Conservation (phyloP, 2,797 vertebrate species). For the Halcyon badia region DNA sequence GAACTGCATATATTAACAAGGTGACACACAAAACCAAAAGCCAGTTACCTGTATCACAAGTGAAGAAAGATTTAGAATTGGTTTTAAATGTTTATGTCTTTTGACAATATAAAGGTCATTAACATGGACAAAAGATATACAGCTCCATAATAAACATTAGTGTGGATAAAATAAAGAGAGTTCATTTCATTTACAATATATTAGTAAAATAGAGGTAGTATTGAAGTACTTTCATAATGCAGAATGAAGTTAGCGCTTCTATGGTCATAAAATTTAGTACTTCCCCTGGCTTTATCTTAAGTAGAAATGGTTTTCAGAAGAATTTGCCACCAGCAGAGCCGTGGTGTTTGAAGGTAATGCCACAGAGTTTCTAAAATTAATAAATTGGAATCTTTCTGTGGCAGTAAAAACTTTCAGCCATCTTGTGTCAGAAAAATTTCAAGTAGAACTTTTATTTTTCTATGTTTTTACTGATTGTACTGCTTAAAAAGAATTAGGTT, state of each 20-base stretch:
- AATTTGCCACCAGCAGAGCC: neutral
- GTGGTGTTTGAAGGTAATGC: neutral
- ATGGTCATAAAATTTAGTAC: neutral
- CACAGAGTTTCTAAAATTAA: neutral
- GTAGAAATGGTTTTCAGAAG: neutral
- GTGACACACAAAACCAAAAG: constrained; percentile 77
- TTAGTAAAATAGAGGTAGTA: neutral
- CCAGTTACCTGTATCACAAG: constrained; percentile 79
- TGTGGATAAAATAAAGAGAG: neutral
- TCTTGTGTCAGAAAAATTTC: neutral
- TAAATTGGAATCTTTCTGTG: neutral
- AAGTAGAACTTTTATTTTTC: neutral
- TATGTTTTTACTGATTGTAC: neutral
- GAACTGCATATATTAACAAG: constrained; percentile 62
- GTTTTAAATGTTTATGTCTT: neutral
- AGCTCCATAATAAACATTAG: neutral
- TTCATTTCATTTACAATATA: neutral
- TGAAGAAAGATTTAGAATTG: neutral
- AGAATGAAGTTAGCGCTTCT: neutral
- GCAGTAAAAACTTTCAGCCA: neutral
- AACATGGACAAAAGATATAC: neutral
- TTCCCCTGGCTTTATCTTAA: neutral
- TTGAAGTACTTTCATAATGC: neutral
- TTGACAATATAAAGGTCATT: neutral
- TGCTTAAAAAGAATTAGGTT: neutral